A percentile compares a stretch with the other conserved stretches of the same genome.
These are phyloP conservation scores for Mus pahari DNA, from an alignment of 2,113 vertebrate genomes.

Conservation along the genomic window DNA sequence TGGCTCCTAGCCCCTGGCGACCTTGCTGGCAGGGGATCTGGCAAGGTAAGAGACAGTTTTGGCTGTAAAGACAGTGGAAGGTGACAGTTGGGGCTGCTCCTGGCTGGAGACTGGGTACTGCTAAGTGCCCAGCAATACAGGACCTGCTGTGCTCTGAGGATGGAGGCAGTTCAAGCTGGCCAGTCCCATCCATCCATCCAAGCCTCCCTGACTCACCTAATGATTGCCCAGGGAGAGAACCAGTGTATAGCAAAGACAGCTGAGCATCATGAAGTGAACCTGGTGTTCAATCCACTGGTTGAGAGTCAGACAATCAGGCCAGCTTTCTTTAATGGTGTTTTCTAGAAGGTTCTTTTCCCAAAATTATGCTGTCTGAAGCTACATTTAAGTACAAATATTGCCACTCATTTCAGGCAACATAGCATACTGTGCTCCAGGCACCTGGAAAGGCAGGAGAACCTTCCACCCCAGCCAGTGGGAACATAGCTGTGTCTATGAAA, in stretches of 20 bases:
- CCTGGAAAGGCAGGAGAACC: not conserved
- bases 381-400: not conserved
- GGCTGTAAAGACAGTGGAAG: not conserved
- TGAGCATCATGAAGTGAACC: not conserved
- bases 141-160: not conserved
- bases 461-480: slow-evolving; percentile 7
- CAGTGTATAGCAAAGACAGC: not conserved
- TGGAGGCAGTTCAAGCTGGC: not conserved
- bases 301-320: not conserved
- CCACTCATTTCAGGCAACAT: not conserved
- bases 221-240: not conserved
- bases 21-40: not conserved
- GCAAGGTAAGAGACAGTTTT: slow-evolving; percentile 3
- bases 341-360: not conserved
- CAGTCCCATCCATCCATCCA: not conserved
- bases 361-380: not conserved
- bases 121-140: not conserved
- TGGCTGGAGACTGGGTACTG: not conserved
- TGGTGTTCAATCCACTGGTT: not conserved
- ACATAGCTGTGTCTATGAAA: not conserved
- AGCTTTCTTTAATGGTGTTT: not conserved
- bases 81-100: not conserved
- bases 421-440: not conserved
- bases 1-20: not conserved
- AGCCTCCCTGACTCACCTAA: not conserved